phyloP scores from a whole-genome alignment of 1,140 invertebrate genomes.

The Drosophila sp. region DNA sequence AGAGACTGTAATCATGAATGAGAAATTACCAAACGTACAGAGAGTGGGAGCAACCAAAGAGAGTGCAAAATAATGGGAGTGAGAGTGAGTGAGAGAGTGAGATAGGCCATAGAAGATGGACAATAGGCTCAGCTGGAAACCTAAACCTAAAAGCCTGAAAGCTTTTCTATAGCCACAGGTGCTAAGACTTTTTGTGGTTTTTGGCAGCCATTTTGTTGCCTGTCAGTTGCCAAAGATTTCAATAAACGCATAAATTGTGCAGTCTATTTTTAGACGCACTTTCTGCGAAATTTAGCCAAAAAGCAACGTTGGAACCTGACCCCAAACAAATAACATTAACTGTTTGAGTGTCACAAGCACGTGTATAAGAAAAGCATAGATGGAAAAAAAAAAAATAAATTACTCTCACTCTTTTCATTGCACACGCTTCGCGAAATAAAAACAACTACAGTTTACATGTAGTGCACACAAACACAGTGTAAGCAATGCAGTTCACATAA shows the following conservation, averaged over 20 bases:
- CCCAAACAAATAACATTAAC: conserved; percentile 31
- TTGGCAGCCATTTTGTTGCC: conserved; percentile 44
- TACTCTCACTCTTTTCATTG: background rate
- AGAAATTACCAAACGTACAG: conserved; percentile 64
- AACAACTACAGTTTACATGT: conserved; percentile 14
- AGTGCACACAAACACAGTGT: conserved; percentile 3
- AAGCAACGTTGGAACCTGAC: conserved; percentile 5
- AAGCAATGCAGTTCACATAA: background rate
- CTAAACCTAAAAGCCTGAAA: background rate
- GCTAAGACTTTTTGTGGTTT: conserved; percentile 9
- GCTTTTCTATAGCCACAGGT: conserved; percentile 11
- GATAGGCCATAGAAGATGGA: conserved; percentile 27
- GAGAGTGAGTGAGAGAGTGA: conserved; percentile 41
- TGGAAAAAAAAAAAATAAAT: conserved; percentile 14
- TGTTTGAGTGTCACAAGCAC: conserved; percentile 24
- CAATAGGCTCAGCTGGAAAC: conserved; percentile 34
- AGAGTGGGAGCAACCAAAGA: background rate
- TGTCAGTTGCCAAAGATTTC: conserved; percentile 63
- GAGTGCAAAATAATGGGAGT: background rate
- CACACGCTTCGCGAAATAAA: background rate
- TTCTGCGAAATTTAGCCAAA: conserved; percentile 14
- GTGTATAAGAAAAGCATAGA: conserved; percentile 10
- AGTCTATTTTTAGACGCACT: conserved; percentile 72
- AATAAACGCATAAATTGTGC: conserved; percentile 69
- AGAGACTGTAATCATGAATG: conserved; percentile 72